Percentiles rank a stretch among this genome's conserved stretches.
phyloP scores from a whole-genome alignment of 2,797 vertebrate species.

The Micrastur ruficollis region DNA sequence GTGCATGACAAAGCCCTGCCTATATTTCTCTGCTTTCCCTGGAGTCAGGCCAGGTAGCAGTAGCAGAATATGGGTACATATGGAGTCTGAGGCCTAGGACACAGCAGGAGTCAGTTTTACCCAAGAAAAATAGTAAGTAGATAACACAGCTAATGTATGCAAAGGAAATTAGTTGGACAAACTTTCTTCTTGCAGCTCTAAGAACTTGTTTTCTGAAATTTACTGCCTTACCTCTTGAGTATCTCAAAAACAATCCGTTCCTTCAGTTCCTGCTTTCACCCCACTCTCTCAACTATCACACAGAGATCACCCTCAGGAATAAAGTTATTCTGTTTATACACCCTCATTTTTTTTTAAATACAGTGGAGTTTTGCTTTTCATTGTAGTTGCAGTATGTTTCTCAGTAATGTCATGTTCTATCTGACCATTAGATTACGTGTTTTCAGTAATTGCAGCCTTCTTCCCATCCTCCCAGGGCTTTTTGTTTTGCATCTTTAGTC shows the following conservation, averaged over 20 bases:
- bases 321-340: not conserved
- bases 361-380: not conserved
- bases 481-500: not conserved
- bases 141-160: not conserved
- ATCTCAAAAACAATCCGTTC: not conserved
- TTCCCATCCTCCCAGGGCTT: not conserved
- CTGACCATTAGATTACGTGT: not conserved
- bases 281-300: not conserved
- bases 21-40: not conserved
- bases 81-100: not conserved
- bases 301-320: not conserved
- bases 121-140: not conserved
- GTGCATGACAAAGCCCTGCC: not conserved
- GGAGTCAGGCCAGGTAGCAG: not conserved
- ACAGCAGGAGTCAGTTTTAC: not conserved
- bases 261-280: not conserved
- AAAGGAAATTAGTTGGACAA: not conserved
- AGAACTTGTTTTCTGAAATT: not conserved
- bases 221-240: not conserved
- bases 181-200: not conserved
- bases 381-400: not conserved
- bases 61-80: not conserved
- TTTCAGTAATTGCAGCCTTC: not conserved
- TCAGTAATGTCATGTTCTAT: not conserved
- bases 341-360: not conserved